These are phyloP conservation scores for Manacus vitellinus DNA, from an alignment of 2,113 vertebrate genomes.

Conservation along the genomic window DNA sequence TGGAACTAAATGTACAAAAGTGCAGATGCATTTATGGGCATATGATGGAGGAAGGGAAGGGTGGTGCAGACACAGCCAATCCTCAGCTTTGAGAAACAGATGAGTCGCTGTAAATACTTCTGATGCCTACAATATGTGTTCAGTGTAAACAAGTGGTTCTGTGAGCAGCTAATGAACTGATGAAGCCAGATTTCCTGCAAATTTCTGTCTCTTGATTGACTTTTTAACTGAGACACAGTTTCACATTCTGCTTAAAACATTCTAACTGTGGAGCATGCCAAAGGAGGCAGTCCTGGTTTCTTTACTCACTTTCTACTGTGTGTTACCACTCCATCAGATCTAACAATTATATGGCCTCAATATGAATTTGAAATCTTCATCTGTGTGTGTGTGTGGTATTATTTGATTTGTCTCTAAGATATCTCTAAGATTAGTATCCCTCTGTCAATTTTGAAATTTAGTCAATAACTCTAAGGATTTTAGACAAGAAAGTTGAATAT, in stretches of 20 bases:
- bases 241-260: neutral
- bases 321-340: neutral
- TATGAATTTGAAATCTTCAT: neutral
- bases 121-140: slow-evolving; percentile 40
- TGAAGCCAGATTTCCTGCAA: slow-evolving; percentile 35
- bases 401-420: neutral
- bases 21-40: neutral
- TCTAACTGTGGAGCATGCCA: neutral
- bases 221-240: neutral
- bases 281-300: neutral
- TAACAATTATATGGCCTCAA: neutral
- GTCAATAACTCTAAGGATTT: neutral
- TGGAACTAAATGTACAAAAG: neutral
- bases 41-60: neutral
- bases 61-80: neutral
- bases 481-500: neutral
- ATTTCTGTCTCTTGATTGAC: slow-evolving; percentile 16
- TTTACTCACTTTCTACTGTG: neutral
- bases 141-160: slow-evolving; percentile 28
- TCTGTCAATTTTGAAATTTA: neutral
- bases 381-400: neutral
- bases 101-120: neutral
- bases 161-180: slow-evolving; percentile 36
- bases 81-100: slow-evolving; percentile 1
- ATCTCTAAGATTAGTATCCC: neutral